Base-by-base conservation (phyloP, 2,113 vertebrate genomes). In the Suncus etruscus region DNA sequence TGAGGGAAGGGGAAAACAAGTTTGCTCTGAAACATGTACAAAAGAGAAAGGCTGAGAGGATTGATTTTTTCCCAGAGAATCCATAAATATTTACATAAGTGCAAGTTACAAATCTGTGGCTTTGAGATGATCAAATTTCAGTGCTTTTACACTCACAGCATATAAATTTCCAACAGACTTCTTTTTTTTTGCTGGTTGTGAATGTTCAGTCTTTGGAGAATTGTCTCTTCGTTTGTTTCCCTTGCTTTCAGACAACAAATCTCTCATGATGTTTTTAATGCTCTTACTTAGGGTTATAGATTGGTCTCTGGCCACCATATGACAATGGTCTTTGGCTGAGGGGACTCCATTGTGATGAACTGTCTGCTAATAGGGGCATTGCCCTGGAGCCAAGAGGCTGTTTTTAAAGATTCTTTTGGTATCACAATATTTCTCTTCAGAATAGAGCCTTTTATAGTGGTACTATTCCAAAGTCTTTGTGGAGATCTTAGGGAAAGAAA, bases 31-130 rank as follows among this genome's bases (percentile, higher is more conserved):
- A 81, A 72, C 81, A 66, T 69, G 63, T 47, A 87, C 90, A 95
- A 92, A 94, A 90, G 76, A 78, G 80, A 95, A 95, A 95, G 86
- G 88, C 86, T 91, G 86, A 95, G 83, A 93, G 93, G 88, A 95
- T 96, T 94, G 94, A 94, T 96, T 86, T 96, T 51, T 70, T 0
- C 4, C 11, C 81, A 88, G 96, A 96, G 95, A 97, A 96, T 97
- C 96, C 96, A 97, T 96, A 94, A 96, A 97, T 97, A 95, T 97
- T 98, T 98, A 97, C 96, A 97, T 97, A 97, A 97, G 97, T 65
- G 2, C 95, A 95, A 97, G 97, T 97, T 98, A 97, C 97, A 96
- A 97, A 97, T 97, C 97, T 97, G 96, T 94, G 97, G 96, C 96
- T 97, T 97, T 93, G 96, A 96, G 96, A 97, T 96, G 94, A 97